Evolutionary conservation across 2,888 invertebrate genomes (phyloP), one percentile per base, ranked within the genome.

Genomic region (Lingula anatina): DNA sequence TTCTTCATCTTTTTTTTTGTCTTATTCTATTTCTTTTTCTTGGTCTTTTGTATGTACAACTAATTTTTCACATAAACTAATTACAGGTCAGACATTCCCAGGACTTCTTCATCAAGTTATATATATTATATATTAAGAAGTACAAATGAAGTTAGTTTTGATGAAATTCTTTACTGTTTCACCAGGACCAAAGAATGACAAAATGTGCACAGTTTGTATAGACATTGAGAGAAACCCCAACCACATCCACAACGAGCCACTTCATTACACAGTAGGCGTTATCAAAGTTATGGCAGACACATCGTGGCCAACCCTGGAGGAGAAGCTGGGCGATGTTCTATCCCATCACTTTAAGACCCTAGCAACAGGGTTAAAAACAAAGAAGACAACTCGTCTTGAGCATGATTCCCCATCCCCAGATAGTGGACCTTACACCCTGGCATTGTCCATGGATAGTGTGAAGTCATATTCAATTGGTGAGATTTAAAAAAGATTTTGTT

Each of bases 321-420:
- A 62, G 21, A 51, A 52, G 18, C 53, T 72, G 24, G 51, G 53
- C 5, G 44, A 52, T 2, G 49, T 64, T 15, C 47, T 70, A 20
- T 50, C 59, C n/a, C 50, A 44, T 7, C 71, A 71, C 56, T 59
- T 69, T 31, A 51, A 50, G 9, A 62, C 65, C 41, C 47, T 72
- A 31, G 65, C 69, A 46, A 47, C 51, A 2, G 74, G 74, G 9
- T 51, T 74, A 39, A 60, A 62, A 23, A 71, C 68, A 1, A 67
- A 65, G 49, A 65, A 66, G 43, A 64, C 66, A 9, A 59, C 55
- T 41, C 55, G 66, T 15, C 58, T 64, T 20, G 66, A 68, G 35
- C 61, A 18, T 20, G 64, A 66, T 43, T 5, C 15, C 26, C 23
- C 49, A 2, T 44, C 38, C 5, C 44, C 47, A 12, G 61, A 60